phyloP scores from a whole-genome alignment of 2,888 invertebrate species.

The Aphelenchoides bicaudatus region DNA sequence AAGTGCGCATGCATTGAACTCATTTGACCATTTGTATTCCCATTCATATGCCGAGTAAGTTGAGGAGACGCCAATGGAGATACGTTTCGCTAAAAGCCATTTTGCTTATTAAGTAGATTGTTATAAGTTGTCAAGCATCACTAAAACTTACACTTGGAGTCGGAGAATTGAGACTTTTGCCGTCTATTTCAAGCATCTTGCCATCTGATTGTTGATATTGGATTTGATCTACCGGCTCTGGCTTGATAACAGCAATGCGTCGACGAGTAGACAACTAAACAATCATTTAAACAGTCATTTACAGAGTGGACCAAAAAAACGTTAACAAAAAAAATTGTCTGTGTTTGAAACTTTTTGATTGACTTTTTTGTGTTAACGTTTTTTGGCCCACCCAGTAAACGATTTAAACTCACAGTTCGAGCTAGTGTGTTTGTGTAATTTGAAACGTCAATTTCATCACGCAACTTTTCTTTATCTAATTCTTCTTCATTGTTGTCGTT shows the following conservation, averaged over 20 bases:
- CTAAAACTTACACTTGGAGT: neutral
- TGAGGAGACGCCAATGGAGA: neutral
- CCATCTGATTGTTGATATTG: conserved; percentile 36
- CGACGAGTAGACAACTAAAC: conserved; percentile 51
- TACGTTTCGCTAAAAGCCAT: neutral
- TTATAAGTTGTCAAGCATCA: conserved; percentile 10
- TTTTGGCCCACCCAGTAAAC: too few relatives aligned
- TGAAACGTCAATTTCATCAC: conserved; percentile 50
- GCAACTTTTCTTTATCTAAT: conserved; percentile 19
- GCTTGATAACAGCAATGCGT: conserved; percentile 42
- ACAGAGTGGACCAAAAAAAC: too few relatives aligned
- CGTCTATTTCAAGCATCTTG: conserved; percentile 13
- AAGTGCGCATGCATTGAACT: neutral
- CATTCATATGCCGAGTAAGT: neutral
- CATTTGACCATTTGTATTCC: neutral
- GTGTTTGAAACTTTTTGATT: too few relatives aligned
- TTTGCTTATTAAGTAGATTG: neutral
- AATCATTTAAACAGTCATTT: conserved; percentile 8
- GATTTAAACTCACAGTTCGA: conserved; percentile 47
- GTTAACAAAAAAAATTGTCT: too few relatives aligned
- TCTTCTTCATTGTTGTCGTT: too few relatives aligned
- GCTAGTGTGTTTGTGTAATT: conserved; percentile 48
- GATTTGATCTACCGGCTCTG: conserved; percentile 42
- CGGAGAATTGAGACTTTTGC: conserved; percentile 19
- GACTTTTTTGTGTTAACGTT: too few relatives aligned